Evolutionary conservation across 2,888 invertebrate species (phyloP).

Genomic region (Abscondita cerata): DNA sequence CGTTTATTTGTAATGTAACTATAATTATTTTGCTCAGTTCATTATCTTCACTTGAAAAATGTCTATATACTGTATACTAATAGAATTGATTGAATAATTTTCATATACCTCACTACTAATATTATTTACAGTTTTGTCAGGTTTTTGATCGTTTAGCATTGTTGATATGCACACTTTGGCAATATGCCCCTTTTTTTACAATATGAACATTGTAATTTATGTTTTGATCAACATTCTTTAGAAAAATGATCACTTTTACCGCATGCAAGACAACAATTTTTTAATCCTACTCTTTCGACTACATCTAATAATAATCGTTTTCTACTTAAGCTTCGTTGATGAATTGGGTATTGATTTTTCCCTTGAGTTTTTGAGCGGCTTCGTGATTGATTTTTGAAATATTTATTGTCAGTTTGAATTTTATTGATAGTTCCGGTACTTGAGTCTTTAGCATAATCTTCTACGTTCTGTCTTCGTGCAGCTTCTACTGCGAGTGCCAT

Average conservation of each 20-base stretch:
- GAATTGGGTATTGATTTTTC: not conserved
- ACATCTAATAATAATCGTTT: not conserved
- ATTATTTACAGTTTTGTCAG: conserved; percentile 2
- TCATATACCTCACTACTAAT: not conserved
- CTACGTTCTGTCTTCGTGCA: not conserved
- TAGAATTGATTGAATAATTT: not conserved
- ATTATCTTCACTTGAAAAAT: not conserved
- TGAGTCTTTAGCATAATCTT: not conserved
- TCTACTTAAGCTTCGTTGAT: not conserved
- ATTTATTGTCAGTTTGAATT: not conserved
- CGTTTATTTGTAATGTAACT: not conserved
- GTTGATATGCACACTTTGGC: not conserved
- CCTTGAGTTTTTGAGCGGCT: not conserved
- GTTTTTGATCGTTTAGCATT: not conserved
- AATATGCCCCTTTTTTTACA: conserved; percentile 5
- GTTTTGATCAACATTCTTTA: not conserved
- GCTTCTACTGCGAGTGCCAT: not conserved
- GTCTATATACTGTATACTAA: no score
- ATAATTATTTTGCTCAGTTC: not conserved
- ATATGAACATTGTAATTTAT: not conserved
- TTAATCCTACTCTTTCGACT: not conserved
- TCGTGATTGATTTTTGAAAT: not conserved
- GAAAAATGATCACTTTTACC: not conserved
- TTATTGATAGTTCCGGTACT: not conserved
- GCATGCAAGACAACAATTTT: not conserved